These are phyloP conservation scores for Monopterus albus DNA, from an alignment of 2,113 vertebrate genomes.

Conservation along the genomic window DNA sequence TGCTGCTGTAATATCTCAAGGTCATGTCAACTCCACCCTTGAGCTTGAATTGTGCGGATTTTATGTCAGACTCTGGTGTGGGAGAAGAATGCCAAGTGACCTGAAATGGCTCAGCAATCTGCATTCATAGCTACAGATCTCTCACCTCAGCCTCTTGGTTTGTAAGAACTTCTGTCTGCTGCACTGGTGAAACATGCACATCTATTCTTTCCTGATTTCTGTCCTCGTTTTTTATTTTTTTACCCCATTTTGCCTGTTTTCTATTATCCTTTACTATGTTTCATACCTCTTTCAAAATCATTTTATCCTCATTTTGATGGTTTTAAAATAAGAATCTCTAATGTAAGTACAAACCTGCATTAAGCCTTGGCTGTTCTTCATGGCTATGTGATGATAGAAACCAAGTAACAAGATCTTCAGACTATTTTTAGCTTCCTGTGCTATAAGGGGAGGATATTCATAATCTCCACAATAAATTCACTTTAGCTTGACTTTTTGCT, in stretches of 20 bases:
- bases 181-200: too few species aligned
- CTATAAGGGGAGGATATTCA: conserved; percentile 12
- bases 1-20: conserved; percentile 27
- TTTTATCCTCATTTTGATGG: too few species aligned
- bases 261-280: too few species aligned
- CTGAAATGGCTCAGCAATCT: neutral
- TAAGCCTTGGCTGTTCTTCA: too few species aligned
- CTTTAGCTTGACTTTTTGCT: conserved; percentile 2
- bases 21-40: conserved; percentile 48
- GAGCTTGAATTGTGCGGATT: conserved; percentile 27
- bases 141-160: too few species aligned
- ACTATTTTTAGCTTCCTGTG: neutral
- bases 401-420: neutral
- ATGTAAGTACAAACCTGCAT: too few species aligned
- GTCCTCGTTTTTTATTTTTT: neutral
- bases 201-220: too few species aligned
- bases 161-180: too few species aligned
- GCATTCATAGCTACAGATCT: neutral
- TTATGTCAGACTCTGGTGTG: conserved; percentile 35
- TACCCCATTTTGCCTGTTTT: neutral
- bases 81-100: conserved; percentile 29
- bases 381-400: too few species aligned
- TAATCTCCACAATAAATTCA: conserved; percentile 2
- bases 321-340: too few species aligned
- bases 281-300: too few species aligned